Evolutionary conservation across 2,113 vertebrate species (phyloP).

Genomic region (Ptilorrhoa leucosticta): DNA sequence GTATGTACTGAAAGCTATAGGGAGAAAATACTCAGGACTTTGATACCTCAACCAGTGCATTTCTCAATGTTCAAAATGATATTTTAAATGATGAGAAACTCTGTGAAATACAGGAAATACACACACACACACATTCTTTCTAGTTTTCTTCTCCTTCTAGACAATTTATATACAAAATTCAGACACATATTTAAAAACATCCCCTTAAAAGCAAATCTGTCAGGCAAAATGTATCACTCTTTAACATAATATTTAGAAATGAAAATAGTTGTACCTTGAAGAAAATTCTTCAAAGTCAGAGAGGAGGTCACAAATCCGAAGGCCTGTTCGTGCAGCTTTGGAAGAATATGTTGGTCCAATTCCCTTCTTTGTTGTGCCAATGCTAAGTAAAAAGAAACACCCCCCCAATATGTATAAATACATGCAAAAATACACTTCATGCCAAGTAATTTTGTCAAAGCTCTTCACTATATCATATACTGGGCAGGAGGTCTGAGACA

Average conservation of each 20-base stretch:
- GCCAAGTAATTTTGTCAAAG: neutral
- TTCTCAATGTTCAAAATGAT: neutral
- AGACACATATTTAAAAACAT: neutral
- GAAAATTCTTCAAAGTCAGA: constrained; percentile 94
- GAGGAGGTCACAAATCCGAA: constrained; percentile 93
- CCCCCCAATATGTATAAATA: neutral
- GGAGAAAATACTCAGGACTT: neutral
- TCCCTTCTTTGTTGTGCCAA: constrained; percentile 97
- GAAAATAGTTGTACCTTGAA: constrained; percentile 71
- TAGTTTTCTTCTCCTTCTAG: neutral
- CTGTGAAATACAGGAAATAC: neutral
- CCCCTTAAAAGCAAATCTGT: neutral
- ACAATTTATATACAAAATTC: neutral
- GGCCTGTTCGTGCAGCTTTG: constrained; percentile 92
- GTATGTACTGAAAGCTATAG: neutral
- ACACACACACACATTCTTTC: neutral
- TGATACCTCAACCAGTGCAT: neutral
- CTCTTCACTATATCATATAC: neutral
- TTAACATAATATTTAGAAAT: neutral
- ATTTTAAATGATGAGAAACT: neutral
- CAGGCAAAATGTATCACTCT: neutral
- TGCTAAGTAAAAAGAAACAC: constrained; percentile 69
- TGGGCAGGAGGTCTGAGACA: neutral
- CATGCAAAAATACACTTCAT: neutral
- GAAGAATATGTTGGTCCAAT: constrained; percentile 96